Percentiles rank a stretch among this genome's conserved stretches.
Conservation (phyloP, 2,797 vertebrate species). For the Enteromius paludinosus region DNA sequence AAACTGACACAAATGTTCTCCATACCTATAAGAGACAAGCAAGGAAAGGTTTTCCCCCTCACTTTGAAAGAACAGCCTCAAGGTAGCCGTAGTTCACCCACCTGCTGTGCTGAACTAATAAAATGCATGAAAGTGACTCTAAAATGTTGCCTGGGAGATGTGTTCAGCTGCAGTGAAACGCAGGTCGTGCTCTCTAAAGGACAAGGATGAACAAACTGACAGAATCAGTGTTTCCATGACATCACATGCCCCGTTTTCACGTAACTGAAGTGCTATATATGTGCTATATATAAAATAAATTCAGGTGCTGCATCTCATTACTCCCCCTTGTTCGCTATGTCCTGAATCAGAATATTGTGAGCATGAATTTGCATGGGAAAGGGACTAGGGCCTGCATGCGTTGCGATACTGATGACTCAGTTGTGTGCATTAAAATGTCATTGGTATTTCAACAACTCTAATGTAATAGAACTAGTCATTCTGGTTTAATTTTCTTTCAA, state of each 20-base stretch:
- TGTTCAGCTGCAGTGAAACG: conserved; percentile 33
- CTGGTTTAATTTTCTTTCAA: background rate
- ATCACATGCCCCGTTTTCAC: conserved; percentile 26
- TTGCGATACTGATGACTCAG: background rate
- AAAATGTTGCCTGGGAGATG: conserved; percentile 52
- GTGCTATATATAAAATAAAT: background rate
- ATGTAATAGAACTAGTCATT: background rate
- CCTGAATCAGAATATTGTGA: background rate
- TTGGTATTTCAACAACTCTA: background rate
- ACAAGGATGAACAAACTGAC: conserved; percentile 19
- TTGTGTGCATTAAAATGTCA: background rate
- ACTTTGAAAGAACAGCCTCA: conserved; percentile 53
- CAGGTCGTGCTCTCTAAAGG: conserved; percentile 20
- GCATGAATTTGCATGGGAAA: background rate
- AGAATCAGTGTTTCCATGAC: conserved; percentile 35
- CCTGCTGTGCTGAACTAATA: conserved; percentile 51
- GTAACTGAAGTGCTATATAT: conserved; percentile 9
- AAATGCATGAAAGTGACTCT: conserved; percentile 53
- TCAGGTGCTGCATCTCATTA: background rate
- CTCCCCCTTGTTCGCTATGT: background rate
- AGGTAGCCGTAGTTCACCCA: conserved; percentile 49
- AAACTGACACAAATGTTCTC: conserved; percentile 49
- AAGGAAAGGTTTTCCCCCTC: background rate
- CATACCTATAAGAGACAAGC: conserved; percentile 7
- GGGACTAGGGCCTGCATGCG: background rate